These are phyloP conservation scores for Lasiommata megera DNA, from an alignment of 2,888 invertebrate species.

Conservation along the genomic window DNA sequence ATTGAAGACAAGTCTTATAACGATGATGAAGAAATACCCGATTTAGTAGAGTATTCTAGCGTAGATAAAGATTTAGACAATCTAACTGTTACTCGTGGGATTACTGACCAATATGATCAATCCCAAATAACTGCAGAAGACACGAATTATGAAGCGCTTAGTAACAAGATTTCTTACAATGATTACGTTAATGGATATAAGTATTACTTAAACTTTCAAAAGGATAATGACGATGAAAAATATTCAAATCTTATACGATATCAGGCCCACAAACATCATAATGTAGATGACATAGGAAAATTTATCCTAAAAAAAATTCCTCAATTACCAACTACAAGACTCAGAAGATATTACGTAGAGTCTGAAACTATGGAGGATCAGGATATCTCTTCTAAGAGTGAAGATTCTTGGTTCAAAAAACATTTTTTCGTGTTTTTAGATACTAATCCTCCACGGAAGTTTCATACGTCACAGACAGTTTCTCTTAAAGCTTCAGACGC, in stretches of 20 bases:
- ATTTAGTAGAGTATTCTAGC: constrained; percentile 24
- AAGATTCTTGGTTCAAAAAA: constrained; percentile 65
- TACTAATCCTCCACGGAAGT: constrained; percentile 53
- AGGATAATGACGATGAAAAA: constrained; percentile 49
- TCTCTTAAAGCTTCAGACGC: constrained; percentile 42
- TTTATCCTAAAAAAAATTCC: constrained; percentile 64
- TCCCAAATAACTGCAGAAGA: constrained; percentile 30
- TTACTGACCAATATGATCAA: constrained; percentile 3
- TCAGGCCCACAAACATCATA: constrained; percentile 68
- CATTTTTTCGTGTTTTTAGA: constrained; percentile 62
- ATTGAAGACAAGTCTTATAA: constrained; percentile 34
- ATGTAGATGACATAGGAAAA: constrained; percentile 70
- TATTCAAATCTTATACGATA: constrained; percentile 61
- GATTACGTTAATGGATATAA: constrained; percentile 66
- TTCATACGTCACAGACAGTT: constrained; percentile 54
- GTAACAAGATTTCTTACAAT: constrained; percentile 56
- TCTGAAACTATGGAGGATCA: constrained; percentile 52
- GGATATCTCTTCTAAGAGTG: constrained; percentile 59
- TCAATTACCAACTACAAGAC: constrained; percentile 38
- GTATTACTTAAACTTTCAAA: constrained; percentile 63
- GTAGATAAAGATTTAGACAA: constrained; percentile 23
- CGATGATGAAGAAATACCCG: constrained; percentile 37
- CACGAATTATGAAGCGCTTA: constrained; percentile 47
- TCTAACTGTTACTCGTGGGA: constrained; percentile 1
- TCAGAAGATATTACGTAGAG: constrained; percentile 49